These are phyloP conservation scores for Teinopalpus imperialis DNA, from an alignment of 2,888 invertebrate species.

Conservation along the genomic window DNA sequence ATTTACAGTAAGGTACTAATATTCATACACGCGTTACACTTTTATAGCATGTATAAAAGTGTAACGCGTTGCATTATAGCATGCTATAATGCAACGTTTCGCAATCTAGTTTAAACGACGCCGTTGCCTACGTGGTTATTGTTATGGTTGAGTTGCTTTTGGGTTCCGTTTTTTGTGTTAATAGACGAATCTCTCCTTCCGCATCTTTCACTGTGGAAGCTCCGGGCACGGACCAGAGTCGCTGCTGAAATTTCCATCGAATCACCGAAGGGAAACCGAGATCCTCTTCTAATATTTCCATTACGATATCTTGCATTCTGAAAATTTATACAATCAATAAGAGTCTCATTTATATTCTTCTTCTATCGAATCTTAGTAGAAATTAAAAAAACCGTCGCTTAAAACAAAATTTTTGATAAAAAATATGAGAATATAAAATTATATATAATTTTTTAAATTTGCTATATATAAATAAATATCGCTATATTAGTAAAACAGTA, in stretches of 20 bases:
- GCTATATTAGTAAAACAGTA: too few species aligned
- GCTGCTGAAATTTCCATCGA: conserved; percentile 77
- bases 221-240: conserved; percentile 61
- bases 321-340: too few species aligned
- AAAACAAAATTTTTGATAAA: too few species aligned
- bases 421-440: too few species aligned
- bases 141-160: conserved; percentile 63
- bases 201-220: conserved; percentile 53
- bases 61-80: too few species aligned
- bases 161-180: conserved; percentile 52
- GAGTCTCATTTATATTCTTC: too few species aligned
- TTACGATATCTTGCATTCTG: conserved; percentile 60
- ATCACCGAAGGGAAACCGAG: conserved; percentile 69
- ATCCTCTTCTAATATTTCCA: conserved; percentile 60
- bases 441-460: too few species aligned
- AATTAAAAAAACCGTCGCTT: too few species aligned
- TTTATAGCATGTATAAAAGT: too few species aligned
- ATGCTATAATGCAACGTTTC: conserved; percentile 14
- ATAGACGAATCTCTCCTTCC: conserved; percentile 54
- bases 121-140: conserved; percentile 62
- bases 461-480: too few species aligned
- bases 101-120: conserved; percentile 50
- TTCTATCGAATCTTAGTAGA: too few species aligned
- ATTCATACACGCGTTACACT: too few species aligned
- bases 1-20: conserved; percentile 15